Evolutionary conservation across 2,113 vertebrate species (phyloP).

Genomic region (Corydoras sp.): DNA sequence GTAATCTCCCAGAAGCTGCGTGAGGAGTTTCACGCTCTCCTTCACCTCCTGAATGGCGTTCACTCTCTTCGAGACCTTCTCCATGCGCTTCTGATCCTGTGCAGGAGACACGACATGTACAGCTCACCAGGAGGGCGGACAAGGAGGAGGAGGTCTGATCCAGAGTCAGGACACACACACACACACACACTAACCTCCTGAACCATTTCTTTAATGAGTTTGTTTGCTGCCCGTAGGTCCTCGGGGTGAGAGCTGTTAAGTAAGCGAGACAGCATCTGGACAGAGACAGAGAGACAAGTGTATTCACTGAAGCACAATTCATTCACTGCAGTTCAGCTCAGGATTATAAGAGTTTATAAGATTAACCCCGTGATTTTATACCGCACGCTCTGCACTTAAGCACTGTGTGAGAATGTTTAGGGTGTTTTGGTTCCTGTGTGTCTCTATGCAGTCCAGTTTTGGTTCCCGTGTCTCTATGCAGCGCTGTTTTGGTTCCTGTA

Average conservation of each 20-base stretch:
- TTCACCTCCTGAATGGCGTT: constrained; percentile 94
- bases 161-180: constrained; percentile 44
- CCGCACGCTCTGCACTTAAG: too few species aligned
- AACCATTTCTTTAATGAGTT: constrained; percentile 98
- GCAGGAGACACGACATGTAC: too few species aligned
- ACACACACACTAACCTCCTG: constrained; percentile 76
- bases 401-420: too few species aligned
- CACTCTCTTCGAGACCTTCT: constrained; percentile 93
- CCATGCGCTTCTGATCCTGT: constrained; percentile 92
- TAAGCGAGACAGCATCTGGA: constrained; percentile 85
- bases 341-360: too few species aligned
- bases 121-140: too few species aligned
- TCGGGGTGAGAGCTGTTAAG: constrained; percentile 92
- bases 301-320: constrained; percentile 21
- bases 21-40: constrained; percentile 86
- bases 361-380: too few species aligned
- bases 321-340: too few species aligned
- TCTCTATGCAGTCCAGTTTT: too few species aligned
- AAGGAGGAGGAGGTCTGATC: constrained; percentile 68
- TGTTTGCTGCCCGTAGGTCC: constrained; percentile 93
- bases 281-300: constrained; percentile 28
- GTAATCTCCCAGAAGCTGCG: constrained; percentile 85
- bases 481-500: too few species aligned
- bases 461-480: too few species aligned
- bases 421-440: too few species aligned